Base-by-base conservation (phyloP, 1,140 invertebrate species). In the Drosophila ficusphila region DNA sequence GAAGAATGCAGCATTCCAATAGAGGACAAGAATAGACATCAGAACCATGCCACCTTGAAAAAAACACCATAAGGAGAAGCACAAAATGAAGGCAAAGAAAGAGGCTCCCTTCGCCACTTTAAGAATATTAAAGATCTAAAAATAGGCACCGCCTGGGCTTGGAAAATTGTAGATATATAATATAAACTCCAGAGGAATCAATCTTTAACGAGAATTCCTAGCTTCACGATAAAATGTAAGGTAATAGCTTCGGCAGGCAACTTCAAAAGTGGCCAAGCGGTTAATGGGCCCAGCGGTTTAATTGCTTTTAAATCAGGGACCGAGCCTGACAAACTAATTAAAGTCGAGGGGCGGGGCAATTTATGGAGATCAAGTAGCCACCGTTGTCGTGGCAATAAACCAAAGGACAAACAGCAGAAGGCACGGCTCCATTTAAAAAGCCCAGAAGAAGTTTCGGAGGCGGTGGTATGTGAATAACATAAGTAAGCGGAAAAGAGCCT, bases 281-380 rank as follows among this genome's bases (percentile, higher is more conserved):
- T 33, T 68, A 51, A 68, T 73, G 52, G 42, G 29, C 34, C 71
- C 23, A 36, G 31, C 38, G 27, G 29, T 68, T 77, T 72, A 41
- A 73, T 72, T 62, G 51, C 49, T 36, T 38, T 60, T 54, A 42
- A 78, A 83, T 78, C 54, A 71, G 62, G 27, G 39, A 25, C 73
- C 31, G 25, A 61, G n/a, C 39, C 47, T 36, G 36, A 42, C 46
- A 76, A 83, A 76, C 81, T 79, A 79, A 83, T 86, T 83, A 86
- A 79, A 79, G 54, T 56, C 48, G 19, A 18, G 39, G 5, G 39
- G 19, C 19, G 46, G 61, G 33, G 14, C 41, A 79, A 71, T 79
- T 79, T 42, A 52, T 39, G 33, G 42, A 25, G 47, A 49, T 49
- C 54, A 52, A 41, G 61, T 33, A 52, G 39, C 53, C 25, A 31